Conservation (phyloP, 2,113 vertebrate species). For the Falcunculus frontatus region DNA sequence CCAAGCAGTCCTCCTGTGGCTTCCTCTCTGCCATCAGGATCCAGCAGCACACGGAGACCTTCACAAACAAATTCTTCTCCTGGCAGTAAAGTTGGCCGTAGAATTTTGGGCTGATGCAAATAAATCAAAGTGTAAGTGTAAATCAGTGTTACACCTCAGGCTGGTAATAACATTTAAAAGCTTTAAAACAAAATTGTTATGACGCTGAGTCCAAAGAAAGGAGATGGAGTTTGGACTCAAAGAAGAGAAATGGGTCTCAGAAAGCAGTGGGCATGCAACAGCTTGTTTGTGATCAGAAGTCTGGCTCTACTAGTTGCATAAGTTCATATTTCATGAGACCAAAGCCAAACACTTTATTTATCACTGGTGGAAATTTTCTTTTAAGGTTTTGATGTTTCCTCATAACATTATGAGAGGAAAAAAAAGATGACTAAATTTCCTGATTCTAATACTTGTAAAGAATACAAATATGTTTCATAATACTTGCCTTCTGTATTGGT, state of each 20-base stretch:
- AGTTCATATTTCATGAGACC: slow-evolving; percentile 42
- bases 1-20: slow-evolving; percentile 90
- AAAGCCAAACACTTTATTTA: slow-evolving; percentile 49
- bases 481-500: slow-evolving; percentile 93
- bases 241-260: background rate
- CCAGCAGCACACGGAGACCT: slow-evolving; percentile 90
- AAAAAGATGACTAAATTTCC: background rate
- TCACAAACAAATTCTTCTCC: slow-evolving; percentile 94
- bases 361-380: slow-evolving; percentile 28
- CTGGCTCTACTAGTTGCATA: background rate
- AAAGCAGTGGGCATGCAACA: background rate
- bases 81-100: slow-evolving; percentile 88
- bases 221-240: background rate
- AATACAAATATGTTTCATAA: slow-evolving; percentile 36
- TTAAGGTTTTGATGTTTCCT: slow-evolving; percentile 12
- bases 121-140: slow-evolving; percentile 16
- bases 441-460: background rate
- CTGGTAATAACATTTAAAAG: background rate
- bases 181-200: background rate
- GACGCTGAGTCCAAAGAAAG: background rate
- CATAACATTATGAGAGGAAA: background rate
- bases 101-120: slow-evolving; percentile 89
- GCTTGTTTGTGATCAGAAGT: slow-evolving; percentile 29
- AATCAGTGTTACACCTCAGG: background rate
- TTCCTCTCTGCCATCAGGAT: slow-evolving; percentile 93